phyloP scores from a whole-genome alignment of 2,113 vertebrate genomes.

The Halcyon senegalensis region DNA sequence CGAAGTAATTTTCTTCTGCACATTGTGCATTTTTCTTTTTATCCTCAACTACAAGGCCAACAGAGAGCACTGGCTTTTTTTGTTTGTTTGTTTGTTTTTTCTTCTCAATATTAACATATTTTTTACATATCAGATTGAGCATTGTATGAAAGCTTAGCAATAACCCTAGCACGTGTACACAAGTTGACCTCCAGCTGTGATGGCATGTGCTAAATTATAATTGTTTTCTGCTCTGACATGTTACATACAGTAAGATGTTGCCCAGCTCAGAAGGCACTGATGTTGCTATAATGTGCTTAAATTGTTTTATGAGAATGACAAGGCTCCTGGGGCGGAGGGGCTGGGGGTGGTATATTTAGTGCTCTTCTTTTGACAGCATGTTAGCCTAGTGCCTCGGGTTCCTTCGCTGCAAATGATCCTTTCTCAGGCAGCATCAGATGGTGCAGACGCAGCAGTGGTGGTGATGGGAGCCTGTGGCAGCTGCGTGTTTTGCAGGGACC shows the following conservation, averaged over 20 bases:
- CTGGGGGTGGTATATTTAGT: neutral
- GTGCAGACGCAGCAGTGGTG: neutral
- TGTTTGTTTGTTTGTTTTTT: too few relatives aligned
- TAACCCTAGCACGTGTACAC: neutral
- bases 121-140: neutral
- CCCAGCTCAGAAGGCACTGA: neutral
- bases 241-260: neutral
- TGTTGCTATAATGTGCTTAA: neutral
- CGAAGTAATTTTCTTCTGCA: neutral
- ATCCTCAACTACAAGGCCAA: neutral
- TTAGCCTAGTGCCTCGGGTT: neutral
- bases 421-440: neutral
- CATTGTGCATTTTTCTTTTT: neutral
- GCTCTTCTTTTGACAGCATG: neutral
- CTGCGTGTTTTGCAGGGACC: neutral
- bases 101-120: neutral
- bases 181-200: neutral
- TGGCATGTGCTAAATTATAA: neutral
- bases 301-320: neutral
- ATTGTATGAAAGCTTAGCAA: neutral
- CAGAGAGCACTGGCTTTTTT: neutral
- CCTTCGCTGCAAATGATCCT: neutral
- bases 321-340: neutral
- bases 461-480: neutral
- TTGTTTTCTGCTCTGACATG: neutral